Evolutionary conservation across 2,888 invertebrate species (phyloP), one percentile per base, ranked within the genome.

Genomic region (Cephus nigrinus): DNA sequence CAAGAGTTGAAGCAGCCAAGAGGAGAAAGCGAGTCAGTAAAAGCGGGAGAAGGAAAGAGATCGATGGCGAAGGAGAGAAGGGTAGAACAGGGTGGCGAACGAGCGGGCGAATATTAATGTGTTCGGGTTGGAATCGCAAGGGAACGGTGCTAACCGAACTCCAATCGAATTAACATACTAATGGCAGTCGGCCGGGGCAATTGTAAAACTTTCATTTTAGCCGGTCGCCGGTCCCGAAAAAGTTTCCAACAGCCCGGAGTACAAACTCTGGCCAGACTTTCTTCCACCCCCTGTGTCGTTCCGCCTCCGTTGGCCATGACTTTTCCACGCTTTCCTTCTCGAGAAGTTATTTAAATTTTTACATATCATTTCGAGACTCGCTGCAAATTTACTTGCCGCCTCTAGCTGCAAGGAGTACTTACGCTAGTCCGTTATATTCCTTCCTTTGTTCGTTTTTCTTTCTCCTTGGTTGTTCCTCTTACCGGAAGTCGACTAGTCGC

Each of bases 131-230:
- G 75, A 80, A 76, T 79, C 78, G 75, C 80, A 73, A 74, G 77
- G 77, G 80, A 78, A 75, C 78, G 35, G 74, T 74, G 81, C 80
- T 85, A 83, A 84, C 83, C 80, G 79, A 82, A 82, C 82, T 82
- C 73, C 81, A 79, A 84, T 82, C 79, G 82, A 83, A 85, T 86
- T 86, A 85, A 86, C 85, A 85, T 86, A 84, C 81, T 84, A 82
- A 86, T 80, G 80, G 81, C 75, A 74, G 76, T 75, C 78, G 80
- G 79, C 77, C 74, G 71, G 75, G 78, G 78, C 85, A 83, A 84
- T 85, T 81, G 82, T 71, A 78, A 84, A 85, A 85, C 84, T 86
- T 86, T 80, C 81, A 76, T 84, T 84, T 81, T 78, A 77, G 76
- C 74, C 77, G 69, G 81, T 77, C 80, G 80, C 81, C 83, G 80